phyloP scores from a whole-genome alignment of 2,113 vertebrate genomes.

The Hydropotes inermis region DNA sequence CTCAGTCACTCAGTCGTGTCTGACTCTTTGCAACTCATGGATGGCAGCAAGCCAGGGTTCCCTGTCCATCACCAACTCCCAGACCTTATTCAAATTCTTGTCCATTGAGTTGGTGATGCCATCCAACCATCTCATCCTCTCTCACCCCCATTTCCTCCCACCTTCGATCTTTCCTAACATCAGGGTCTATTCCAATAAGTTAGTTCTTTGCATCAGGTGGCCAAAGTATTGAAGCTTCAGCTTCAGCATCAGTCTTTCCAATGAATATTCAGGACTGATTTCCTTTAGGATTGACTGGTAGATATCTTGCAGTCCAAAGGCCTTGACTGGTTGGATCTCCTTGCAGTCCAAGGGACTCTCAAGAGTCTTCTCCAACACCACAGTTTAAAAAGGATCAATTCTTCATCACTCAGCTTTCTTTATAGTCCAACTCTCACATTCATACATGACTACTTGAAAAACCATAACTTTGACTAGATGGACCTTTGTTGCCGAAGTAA shows the following conservation, averaged over 20 bases:
- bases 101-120: not conserved
- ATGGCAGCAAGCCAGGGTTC: not conserved
- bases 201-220: not conserved
- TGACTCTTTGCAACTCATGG: not conserved
- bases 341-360: not conserved
- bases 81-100: not conserved
- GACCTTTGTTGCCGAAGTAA: not conserved
- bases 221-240: not conserved
- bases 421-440: not conserved
- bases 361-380: not conserved
- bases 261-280: not conserved
- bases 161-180: not conserved
- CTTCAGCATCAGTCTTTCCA: not conserved
- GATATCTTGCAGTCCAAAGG: not conserved
- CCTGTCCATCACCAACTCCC: rapidly evolving
- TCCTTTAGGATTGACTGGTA: not conserved
- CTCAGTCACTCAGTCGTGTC: not conserved
- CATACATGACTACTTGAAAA: not conserved
- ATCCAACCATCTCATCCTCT: not conserved
- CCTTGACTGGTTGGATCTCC: not conserved
- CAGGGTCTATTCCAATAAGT: not conserved
- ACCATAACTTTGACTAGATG: not conserved
- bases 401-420: not conserved
- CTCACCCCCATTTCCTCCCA: not conserved
- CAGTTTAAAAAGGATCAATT: not conserved